phyloP scores from a whole-genome alignment of 2,888 invertebrate species.

The Timema podura region DNA sequence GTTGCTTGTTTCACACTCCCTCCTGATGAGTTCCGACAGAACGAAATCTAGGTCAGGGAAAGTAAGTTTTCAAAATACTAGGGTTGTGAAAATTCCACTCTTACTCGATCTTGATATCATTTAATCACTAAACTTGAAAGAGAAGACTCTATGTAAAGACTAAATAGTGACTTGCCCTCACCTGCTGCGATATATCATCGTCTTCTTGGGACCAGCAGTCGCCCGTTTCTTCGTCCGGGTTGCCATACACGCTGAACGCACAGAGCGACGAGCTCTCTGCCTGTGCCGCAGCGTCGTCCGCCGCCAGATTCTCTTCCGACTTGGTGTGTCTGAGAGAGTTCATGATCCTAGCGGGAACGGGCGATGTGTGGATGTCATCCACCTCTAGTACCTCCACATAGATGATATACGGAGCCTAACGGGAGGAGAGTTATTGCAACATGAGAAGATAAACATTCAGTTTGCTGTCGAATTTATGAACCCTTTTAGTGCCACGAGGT shows the following conservation, averaged over 20 bases:
- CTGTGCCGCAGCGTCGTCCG: slow-evolving; percentile 36
- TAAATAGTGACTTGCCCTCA: slow-evolving; percentile 36
- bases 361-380: slow-evolving; percentile 74
- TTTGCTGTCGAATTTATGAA: background rate
- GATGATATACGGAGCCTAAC: slow-evolving; percentile 91
- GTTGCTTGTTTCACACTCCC: too few relatives aligned
- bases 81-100: too few relatives aligned
- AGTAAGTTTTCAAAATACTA: too few relatives aligned
- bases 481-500: background rate
- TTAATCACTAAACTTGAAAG: too few relatives aligned
- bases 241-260: slow-evolving; percentile 53
- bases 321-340: slow-evolving; percentile 85
- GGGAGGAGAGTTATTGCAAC: background rate
- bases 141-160: too few relatives aligned
- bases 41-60: too few relatives aligned
- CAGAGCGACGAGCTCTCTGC: slow-evolving; percentile 45
- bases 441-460: background rate
- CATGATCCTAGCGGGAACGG: slow-evolving; percentile 85
- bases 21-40: too few relatives aligned
- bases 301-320: slow-evolving; percentile 85
- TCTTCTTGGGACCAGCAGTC: slow-evolving; percentile 96
- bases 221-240: slow-evolving; percentile 55
- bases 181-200: slow-evolving; percentile 83
- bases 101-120: too few relatives aligned
- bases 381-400: slow-evolving; percentile 96